Percentiles rank a stretch among this genome's conserved stretches.
Conservation (phyloP, 2,888 invertebrate genomes). For the Trachelus tabidus region DNA sequence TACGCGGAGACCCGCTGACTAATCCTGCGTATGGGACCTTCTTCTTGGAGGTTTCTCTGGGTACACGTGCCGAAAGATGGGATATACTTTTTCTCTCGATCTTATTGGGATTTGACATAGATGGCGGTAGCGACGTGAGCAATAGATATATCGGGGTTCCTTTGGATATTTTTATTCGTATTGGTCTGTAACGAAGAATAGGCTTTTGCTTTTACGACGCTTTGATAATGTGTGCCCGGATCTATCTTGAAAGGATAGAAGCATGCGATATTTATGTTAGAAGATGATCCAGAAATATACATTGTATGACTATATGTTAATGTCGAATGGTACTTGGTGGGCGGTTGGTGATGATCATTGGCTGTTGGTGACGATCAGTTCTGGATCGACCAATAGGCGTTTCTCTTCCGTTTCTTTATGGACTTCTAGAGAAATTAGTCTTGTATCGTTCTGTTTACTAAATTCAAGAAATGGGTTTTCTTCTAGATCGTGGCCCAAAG, state of each 20-base stretch:
- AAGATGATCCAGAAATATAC: neutral
- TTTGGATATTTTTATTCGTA: neutral
- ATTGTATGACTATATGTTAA: neutral
- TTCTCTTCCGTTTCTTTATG: neutral
- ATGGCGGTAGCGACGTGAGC: neutral
- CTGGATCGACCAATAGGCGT: constrained; percentile 45
- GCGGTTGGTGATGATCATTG: neutral
- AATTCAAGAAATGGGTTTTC: neutral
- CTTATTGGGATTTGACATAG: no score
- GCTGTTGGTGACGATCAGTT: constrained; percentile 15
- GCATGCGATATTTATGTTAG: neutral
- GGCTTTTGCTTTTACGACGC: neutral
- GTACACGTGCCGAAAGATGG: neutral
- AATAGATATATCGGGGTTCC: neutral
- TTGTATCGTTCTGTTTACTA: neutral
- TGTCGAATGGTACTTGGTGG: neutral
- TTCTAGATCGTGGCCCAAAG: constrained; percentile 28
- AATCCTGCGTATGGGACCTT: neutral
- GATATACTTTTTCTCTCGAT: neutral
- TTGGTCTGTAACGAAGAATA: neutral
- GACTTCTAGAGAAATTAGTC: neutral
- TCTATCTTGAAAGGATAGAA: neutral
- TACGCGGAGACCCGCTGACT: neutral
- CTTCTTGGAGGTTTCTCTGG: neutral
- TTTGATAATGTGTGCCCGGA: neutral